A percentile compares a stretch with the other conserved stretches of the same genome.
These are phyloP conservation scores for Subacronicta megacephala DNA, from an alignment of 2,888 invertebrate genomes.

Conservation along the genomic window DNA sequence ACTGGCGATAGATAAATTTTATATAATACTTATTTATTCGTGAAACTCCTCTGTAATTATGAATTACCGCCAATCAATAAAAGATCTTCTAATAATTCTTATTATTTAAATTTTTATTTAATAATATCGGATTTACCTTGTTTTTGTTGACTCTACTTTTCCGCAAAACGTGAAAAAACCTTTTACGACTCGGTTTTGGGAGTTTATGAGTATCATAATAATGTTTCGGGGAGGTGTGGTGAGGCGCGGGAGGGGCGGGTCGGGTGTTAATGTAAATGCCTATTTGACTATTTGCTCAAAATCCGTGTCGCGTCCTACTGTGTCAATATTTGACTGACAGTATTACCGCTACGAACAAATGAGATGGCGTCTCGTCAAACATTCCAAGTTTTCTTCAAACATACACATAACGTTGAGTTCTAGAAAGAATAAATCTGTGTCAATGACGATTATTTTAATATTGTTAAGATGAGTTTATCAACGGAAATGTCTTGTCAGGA, in stretches of 20 bases:
- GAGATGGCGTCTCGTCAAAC: constrained; percentile 76
- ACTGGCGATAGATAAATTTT: too few species aligned
- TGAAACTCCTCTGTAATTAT: not conserved
- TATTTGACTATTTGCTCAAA: constrained; percentile 86
- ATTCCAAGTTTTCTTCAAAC: constrained; percentile 74
- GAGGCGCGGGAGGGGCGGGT: constrained; percentile 52
- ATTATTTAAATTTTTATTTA: constrained; percentile 45
- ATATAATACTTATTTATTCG: not conserved
- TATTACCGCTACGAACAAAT: constrained; percentile 87
- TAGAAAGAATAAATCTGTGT: constrained; percentile 64
- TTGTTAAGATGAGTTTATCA: constrained; percentile 61
- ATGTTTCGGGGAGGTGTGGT: constrained; percentile 45
- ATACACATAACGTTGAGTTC: constrained; percentile 53
- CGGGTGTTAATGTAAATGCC: constrained; percentile 84
- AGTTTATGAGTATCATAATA: constrained; percentile 56
- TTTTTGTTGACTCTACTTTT: constrained; percentile 53
- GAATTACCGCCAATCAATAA: constrained; percentile 2
- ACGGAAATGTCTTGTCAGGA: constrained; percentile 71
- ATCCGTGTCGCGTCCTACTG: constrained; percentile 87
- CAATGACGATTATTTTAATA: constrained; percentile 60
- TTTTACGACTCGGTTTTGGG: constrained; percentile 54
- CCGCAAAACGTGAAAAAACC: constrained; percentile 49
- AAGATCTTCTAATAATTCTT: constrained; percentile 9
- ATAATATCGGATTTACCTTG: constrained; percentile 53
- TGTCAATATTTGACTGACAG: constrained; percentile 85